These are phyloP conservation scores for Yasuhikotakia modesta DNA, from an alignment of 2,797 vertebrate genomes.

Conservation along the genomic window DNA sequence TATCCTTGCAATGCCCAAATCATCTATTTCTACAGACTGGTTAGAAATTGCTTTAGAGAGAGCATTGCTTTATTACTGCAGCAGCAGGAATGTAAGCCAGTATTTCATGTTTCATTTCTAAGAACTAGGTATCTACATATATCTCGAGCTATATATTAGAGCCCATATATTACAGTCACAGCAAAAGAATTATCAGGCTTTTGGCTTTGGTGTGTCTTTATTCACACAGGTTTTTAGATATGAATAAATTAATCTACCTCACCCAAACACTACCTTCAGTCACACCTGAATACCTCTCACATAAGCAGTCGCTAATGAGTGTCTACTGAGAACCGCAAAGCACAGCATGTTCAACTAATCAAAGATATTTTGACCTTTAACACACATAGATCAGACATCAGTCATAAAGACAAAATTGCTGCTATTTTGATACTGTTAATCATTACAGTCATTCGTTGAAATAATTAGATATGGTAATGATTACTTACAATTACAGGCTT, in stretches of 20 bases:
- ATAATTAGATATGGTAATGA: neutral
- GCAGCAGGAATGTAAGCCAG: neutral
- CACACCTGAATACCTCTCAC: constrained; percentile 52
- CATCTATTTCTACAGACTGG: neutral
- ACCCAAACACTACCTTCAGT: constrained; percentile 42
- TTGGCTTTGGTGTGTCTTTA: constrained; percentile 17
- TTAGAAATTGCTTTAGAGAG: neutral
- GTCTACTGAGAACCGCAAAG: neutral
- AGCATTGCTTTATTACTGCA: neutral
- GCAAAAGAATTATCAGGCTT: constrained; percentile 25
- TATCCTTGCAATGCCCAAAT: constrained; percentile 23
- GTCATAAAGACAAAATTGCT: neutral
- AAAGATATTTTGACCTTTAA: neutral
- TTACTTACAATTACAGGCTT: neutral
- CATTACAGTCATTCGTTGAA: neutral
- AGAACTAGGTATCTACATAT: neutral
- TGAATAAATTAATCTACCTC: constrained; percentile 28
- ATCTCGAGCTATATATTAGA: neutral
- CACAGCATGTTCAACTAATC: neutral
- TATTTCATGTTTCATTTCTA: neutral
- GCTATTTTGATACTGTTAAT: neutral
- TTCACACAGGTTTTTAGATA: constrained; percentile 31
- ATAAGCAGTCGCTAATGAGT: constrained; percentile 3
- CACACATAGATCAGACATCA: neutral
- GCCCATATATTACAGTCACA: constrained; percentile 1